Evolutionary conservation across 2,113 vertebrate species (phyloP).

Genomic region (Hippoglossus stenolepis): DNA sequence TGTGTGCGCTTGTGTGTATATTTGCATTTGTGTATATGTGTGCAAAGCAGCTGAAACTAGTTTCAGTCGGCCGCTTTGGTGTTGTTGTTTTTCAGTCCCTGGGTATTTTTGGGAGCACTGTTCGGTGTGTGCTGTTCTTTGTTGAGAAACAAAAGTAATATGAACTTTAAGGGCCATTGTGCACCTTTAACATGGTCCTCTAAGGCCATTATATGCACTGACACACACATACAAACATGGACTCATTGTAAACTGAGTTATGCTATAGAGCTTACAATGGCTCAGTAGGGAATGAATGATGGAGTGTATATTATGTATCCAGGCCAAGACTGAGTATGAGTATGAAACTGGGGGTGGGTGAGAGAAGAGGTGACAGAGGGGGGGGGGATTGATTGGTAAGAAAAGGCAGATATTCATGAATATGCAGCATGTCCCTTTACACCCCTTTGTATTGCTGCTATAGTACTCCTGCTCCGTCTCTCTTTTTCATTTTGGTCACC

Average conservation of each 20-base stretch:
- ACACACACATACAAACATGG: slow-evolving; percentile 10
- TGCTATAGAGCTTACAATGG: slow-evolving; percentile 54
- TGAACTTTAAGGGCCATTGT: slow-evolving; percentile 36
- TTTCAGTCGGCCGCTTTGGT: slow-evolving; percentile 9
- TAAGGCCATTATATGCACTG: slow-evolving; percentile 36
- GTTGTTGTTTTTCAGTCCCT: background rate
- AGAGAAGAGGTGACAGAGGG: slow-evolving; percentile 10
- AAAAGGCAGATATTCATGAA: slow-evolving; percentile 61
- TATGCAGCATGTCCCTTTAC: slow-evolving; percentile 57
- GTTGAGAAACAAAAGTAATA: slow-evolving; percentile 36
- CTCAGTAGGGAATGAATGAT: slow-evolving; percentile 64
- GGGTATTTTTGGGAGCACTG: background rate
- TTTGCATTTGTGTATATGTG: slow-evolving; percentile 22
- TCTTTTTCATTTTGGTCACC: background rate
- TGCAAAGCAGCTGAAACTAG: slow-evolving; percentile 22
- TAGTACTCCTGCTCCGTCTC: slow-evolving; percentile 5
- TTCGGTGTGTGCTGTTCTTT: slow-evolving; percentile 36
- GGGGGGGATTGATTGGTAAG: slow-evolving; percentile 32
- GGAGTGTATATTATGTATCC: slow-evolving; percentile 64
- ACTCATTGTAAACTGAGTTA: background rate
- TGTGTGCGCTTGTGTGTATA: slow-evolving; percentile 13
- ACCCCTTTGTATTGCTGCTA: slow-evolving; percentile 31
- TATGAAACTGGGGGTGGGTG: slow-evolving; percentile 42
- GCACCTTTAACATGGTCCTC: slow-evolving; percentile 28
- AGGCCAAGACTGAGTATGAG: slow-evolving; percentile 65